Percentiles rank a stretch among this genome's conserved stretches.
Conservation (phyloP, 2,113 vertebrate genomes). For the Oryzias celebensis region DNA sequence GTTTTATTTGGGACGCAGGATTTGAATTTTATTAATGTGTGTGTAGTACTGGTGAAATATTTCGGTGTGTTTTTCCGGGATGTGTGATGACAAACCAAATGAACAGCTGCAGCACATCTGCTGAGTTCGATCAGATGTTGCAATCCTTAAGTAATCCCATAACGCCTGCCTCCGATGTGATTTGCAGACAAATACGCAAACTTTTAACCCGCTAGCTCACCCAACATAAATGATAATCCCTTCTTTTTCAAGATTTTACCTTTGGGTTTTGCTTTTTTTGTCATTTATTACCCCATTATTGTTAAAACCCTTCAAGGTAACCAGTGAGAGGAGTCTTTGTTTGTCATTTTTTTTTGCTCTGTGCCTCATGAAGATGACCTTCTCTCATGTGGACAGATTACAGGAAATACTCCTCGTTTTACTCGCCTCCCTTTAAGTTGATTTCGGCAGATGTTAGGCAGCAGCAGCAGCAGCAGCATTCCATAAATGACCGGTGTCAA, state of each 20-base stretch:
- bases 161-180: constrained; percentile 17
- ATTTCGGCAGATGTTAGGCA: constrained; percentile 66
- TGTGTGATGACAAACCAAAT: constrained; percentile 31
- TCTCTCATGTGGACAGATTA: constrained; percentile 46
- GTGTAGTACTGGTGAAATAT: background rate
- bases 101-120: constrained; percentile 70
- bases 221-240: constrained; percentile 18
- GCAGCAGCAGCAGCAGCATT: constrained; percentile 53
- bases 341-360: constrained; percentile 46
- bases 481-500: constrained; percentile 58
- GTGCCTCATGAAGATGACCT: constrained; percentile 52
- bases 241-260: constrained; percentile 45
- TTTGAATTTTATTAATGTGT: constrained; percentile 36
- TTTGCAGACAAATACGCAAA: constrained; percentile 19
- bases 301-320: constrained; percentile 45
- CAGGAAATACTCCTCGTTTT: constrained; percentile 71
- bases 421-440: constrained; percentile 50
- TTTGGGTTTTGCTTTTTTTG: constrained; percentile 38
- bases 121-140: constrained; percentile 55
- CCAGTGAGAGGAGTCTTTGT: constrained; percentile 32
- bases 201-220: constrained; percentile 7
- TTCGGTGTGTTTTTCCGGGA: constrained; percentile 18
- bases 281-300: constrained; percentile 1
- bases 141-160: constrained; percentile 33
- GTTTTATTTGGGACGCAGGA: no score